Conservation (phyloP, 1,140 invertebrate species). For the Monomorium pharaonis region DNA sequence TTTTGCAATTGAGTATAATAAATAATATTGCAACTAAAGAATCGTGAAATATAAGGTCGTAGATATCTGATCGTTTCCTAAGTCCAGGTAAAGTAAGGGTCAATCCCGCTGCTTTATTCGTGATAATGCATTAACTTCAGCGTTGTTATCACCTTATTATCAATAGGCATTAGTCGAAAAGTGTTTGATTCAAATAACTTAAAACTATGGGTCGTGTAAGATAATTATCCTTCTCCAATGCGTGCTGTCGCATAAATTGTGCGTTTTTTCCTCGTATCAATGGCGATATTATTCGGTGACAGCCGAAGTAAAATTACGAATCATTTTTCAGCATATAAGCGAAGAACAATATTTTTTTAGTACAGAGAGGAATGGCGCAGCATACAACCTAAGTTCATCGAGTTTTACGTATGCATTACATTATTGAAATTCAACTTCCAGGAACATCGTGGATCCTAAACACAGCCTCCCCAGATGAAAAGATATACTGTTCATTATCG, state of each 20-base stretch:
- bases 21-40: background rate
- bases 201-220: background rate
- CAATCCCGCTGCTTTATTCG: background rate
- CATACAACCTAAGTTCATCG: background rate
- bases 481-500: background rate
- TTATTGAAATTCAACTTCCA: slow-evolving; percentile 1
- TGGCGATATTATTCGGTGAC: slow-evolving; percentile 37
- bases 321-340: background rate
- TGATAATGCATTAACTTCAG: background rate
- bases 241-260: slow-evolving; percentile 28
- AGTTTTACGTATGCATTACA: background rate
- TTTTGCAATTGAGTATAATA: background rate
- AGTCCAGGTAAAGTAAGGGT: background rate
- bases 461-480: background rate
- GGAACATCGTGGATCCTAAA: background rate
- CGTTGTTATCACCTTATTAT: background rate
- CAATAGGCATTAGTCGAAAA: background rate
- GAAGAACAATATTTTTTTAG: slow-evolving; percentile 8
- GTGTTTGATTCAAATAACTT: background rate
- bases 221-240: slow-evolving; percentile 24
- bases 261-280: background rate
- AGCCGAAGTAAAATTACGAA: slow-evolving; percentile 36
- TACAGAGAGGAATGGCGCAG: slow-evolving; percentile 16
- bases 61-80: background rate
- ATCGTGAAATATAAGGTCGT: background rate